Evolutionary conservation across 1,140 invertebrate species (phyloP).

Genomic region (Saccostrea cuccullata): DNA sequence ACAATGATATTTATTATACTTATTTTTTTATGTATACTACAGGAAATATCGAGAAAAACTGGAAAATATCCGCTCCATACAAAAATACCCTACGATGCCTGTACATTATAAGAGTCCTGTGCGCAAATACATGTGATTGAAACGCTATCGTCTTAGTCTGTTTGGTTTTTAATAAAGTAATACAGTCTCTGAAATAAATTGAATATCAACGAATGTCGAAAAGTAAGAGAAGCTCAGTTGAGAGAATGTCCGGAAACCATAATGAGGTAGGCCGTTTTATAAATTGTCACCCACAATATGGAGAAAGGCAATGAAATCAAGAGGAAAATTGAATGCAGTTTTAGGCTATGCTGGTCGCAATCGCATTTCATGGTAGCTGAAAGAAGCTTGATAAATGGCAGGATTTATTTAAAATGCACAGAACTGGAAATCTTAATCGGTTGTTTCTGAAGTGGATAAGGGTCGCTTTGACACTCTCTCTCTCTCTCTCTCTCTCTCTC

Average conservation of each 20-base stretch:
- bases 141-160: too few species aligned
- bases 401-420: slow-evolving; percentile 15
- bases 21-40: too few species aligned
- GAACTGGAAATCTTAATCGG: slow-evolving; percentile 4
- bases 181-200: too few species aligned
- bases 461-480: not conserved
- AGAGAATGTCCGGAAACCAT: not conserved
- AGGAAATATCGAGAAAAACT: too few species aligned
- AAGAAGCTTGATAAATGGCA: not conserved
- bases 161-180: too few species aligned
- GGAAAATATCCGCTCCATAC: too few species aligned
- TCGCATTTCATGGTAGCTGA: slow-evolving; percentile 1
- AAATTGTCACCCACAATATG: not conserved
- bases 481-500: slow-evolving; percentile 31
- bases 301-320: not conserved
- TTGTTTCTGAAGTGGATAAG: not conserved
- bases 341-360: slow-evolving; percentile 15
- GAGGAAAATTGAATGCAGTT: slow-evolving; percentile 21
- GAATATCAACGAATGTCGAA: too few species aligned
- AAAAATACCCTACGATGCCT: too few species aligned
- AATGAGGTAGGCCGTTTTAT: not conserved
- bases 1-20: too few species aligned
- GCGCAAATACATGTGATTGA: too few species aligned
- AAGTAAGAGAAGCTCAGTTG: not conserved
- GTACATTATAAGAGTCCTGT: too few species aligned